Conservation (phyloP, 2,113 vertebrate species). For the Salvator merianae region DNA sequence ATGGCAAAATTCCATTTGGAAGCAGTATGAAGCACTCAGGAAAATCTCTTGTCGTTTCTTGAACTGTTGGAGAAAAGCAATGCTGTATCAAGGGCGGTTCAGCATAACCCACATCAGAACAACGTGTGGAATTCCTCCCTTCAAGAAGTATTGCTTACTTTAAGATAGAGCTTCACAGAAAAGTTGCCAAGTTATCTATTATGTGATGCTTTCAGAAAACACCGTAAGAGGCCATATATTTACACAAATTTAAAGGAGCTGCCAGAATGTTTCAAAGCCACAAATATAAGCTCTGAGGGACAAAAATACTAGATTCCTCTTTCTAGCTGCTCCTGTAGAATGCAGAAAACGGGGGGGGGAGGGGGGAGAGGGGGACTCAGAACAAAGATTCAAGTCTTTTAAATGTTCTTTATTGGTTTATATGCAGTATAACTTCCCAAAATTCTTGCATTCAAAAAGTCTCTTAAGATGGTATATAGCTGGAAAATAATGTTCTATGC, state of each 20-base stretch:
- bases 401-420: not conserved
- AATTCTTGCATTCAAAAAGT: conserved; percentile 55
- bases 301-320: not conserved
- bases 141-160: not conserved
- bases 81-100: conserved; percentile 19
- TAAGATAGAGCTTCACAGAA: not conserved
- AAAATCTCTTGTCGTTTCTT: conserved; percentile 29
- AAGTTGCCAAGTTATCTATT: not conserved
- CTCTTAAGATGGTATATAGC: conserved; percentile 55
- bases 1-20: conserved; percentile 44
- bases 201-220: not conserved
- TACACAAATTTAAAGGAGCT: not conserved
- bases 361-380: too few relatives aligned
- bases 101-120: not conserved
- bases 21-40: conserved; percentile 13
- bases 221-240: not conserved
- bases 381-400: not conserved
- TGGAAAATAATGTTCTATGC: conserved; percentile 48
- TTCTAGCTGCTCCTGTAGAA: not conserved
- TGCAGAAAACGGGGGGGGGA: too few relatives aligned
- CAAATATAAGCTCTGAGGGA: not conserved
- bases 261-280: not conserved
- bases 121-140: conserved; percentile 11
- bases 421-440: conserved; percentile 31
- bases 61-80: conserved; percentile 12